Conservation (phyloP, 2,888 invertebrate species). For the Dasypolia templi region DNA sequence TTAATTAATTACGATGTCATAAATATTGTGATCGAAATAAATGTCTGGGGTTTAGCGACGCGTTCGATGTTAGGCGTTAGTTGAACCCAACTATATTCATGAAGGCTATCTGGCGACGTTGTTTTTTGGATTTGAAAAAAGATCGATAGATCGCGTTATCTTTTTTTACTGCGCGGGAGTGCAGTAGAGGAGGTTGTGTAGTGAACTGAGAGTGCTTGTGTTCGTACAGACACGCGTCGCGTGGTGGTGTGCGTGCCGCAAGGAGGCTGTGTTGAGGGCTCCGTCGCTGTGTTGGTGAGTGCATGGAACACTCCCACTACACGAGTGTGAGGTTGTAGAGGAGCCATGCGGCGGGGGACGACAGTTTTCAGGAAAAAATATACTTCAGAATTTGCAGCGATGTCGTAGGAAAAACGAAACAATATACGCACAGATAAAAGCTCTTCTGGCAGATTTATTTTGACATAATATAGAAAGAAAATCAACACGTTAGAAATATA, state of each 20-base stretch:
- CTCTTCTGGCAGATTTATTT: neutral
- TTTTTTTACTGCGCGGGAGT: conserved; percentile 90
- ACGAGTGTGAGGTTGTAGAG: conserved; percentile 79
- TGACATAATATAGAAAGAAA: neutral
- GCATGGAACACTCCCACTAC: conserved; percentile 87
- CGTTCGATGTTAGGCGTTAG: conserved; percentile 85
- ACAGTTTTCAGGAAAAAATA: conserved; percentile 40
- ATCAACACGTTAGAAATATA: too few species aligned
- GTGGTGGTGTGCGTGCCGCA: conserved; percentile 82
- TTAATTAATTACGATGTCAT: conserved; percentile 87
- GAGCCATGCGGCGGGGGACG: conserved; percentile 69
- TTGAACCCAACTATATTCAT: conserved; percentile 84
- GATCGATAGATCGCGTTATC: conserved; percentile 90
- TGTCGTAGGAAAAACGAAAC: neutral
- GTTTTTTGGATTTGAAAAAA: conserved; percentile 88
- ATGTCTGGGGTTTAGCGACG: conserved; percentile 78
- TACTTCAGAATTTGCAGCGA: conserved; percentile 4
- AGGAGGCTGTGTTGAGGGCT: conserved; percentile 83
- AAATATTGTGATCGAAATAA: conserved; percentile 86
- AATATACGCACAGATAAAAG: neutral
- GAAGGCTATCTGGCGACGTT: conserved; percentile 81
- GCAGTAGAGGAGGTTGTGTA: conserved; percentile 90
- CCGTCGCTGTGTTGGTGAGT: conserved; percentile 83
- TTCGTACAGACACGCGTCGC: conserved; percentile 82
- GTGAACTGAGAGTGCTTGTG: conserved; percentile 89